Evolutionary conservation across 2,113 vertebrate species (phyloP).

Genomic region (Spilogale gracilis): DNA sequence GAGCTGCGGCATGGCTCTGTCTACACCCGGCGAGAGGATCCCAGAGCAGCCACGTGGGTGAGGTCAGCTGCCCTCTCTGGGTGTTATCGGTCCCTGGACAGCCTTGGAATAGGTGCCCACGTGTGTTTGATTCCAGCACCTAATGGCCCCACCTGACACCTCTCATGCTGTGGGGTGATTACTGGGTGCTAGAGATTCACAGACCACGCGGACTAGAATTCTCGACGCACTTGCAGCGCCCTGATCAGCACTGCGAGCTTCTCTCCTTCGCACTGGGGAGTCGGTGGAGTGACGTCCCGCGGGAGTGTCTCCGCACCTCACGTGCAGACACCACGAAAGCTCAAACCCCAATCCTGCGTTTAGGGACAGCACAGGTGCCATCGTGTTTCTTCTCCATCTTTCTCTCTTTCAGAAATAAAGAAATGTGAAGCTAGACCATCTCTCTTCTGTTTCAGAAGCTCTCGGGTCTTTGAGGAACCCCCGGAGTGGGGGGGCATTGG

Average conservation of each 20-base stretch:
- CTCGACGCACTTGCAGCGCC: too few species aligned
- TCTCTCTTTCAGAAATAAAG: not conserved
- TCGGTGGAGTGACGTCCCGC: accelerated
- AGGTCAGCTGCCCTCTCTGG: not conserved
- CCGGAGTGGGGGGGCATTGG: not conserved
- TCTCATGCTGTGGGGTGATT: accelerated
- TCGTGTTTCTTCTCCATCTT: not conserved
- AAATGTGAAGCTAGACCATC: not conserved
- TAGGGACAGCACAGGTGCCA: accelerated
- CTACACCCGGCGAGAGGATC: not conserved
- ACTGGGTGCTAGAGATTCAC: not conserved
- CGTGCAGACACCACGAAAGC: accelerated
- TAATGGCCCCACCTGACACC: not conserved
- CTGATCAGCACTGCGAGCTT: accelerated
- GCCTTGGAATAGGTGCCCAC: accelerated
- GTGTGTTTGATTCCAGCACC: accelerated
- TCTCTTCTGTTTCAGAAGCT: not conserved
- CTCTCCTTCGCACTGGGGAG: not conserved
- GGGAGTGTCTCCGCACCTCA: accelerated
- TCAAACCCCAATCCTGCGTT: too few species aligned
- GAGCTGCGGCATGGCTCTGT: accelerated
- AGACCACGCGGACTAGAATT: accelerated
- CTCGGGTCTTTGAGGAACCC: not conserved
- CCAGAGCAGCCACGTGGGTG: not conserved
- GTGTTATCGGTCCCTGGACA: accelerated